Base-by-base conservation (phyloP, 2,888 invertebrate species). In the Lepidocyrtinus sp. region DNA sequence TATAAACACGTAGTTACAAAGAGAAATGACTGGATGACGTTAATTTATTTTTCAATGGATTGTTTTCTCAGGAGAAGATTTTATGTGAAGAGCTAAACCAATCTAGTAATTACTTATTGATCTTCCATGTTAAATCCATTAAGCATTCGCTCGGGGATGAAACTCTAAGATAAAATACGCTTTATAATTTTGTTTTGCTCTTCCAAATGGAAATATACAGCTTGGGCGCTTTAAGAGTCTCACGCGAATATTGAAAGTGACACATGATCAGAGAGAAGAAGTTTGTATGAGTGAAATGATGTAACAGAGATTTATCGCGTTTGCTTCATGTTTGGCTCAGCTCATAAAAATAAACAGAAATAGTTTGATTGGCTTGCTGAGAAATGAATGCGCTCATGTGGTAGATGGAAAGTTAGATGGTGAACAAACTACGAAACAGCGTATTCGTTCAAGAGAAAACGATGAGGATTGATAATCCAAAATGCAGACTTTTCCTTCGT, bases 331-430 rank as follows among this genome's bases (percentile, higher is more conserved):
- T 55, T 55, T 55, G 5, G 55, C 55, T 55, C 55, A n/a, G 2
- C 55, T 55, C 55, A 55, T 9, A 55, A 55, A 55, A 55, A 55
- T 55, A 55, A 55, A 55, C 55, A 55, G 17, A 55, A 55, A 7
- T 55, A n/a, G 12, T 36, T 36, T 55, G 55, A 55, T 55, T 55
- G 55, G 55, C 55, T 55, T n/a, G 36, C 36, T 36, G 36, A 36
- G 12, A 36, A 36, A 36, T 36, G 12, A 9, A 36, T 36, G 12
- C n/a, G n/a, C n/a, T n/a, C n/a, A 36, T 9, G 12, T 36, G 36
- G 36, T 5, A 36, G 36, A 9, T 36, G 5, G 36, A 36, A 12
- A 36, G 36, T 36, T 36, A 5, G 36, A 5, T 36, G 7, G 36
- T 36, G 36, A 12, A 36, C 7, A 5, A 36, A 12, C 7, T n/a